Evolutionary conservation across 53 echinoderm and acorn worm genomes (phyloP), one percentile per base, ranked within the genome.

Genomic region (Patiria pectinifera): DNA sequence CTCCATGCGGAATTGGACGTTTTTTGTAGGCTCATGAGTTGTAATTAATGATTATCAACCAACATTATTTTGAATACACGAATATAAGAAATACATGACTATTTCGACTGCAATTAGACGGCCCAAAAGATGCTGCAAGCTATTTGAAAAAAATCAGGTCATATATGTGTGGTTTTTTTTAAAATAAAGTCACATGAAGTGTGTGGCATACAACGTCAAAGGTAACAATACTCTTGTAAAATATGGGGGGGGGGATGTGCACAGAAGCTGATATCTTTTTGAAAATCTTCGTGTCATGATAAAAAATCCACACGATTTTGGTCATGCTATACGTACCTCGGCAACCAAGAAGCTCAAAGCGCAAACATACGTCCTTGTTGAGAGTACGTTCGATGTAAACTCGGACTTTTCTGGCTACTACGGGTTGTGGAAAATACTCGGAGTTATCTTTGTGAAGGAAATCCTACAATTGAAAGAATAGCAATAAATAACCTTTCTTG

Each of bases 281-380:
- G 59, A 9, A 82, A 82, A 58, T 59, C 6, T 12, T 59, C 13
- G 35, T 35, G 35, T 35, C 35, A 35, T 35, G 35, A 35, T 35
- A 1, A 35, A 35, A 35, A 35, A 35, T 35, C 35, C 35, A 35
- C 35, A 35, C 1, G 35, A 10, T 82, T 82, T 9, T 9, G 22
- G 4, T 11, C 6, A 22, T n/a, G 15, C 2, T 59, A 59, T n/a
- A 82, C 23, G 10, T 59, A 82, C 82, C 82, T 82, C 59, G 82
- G 21, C 82, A 82, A 19, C 82, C 82, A 3, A 82, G 19, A 7
- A 82, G 22, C 45, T 82, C 82, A 59, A 82, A 82, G 5, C 59
- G 82, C 82, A 82, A 45, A 21, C 82, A 82, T 14, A 59, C 82
- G 24, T 82, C 59, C 4, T 46, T 59, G 43, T 21, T 15, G 19